Evolutionary conservation across 2,888 invertebrate genomes (phyloP), one percentile per base, ranked within the genome.

Genomic region (Hirtodrosophila duncani): DNA sequence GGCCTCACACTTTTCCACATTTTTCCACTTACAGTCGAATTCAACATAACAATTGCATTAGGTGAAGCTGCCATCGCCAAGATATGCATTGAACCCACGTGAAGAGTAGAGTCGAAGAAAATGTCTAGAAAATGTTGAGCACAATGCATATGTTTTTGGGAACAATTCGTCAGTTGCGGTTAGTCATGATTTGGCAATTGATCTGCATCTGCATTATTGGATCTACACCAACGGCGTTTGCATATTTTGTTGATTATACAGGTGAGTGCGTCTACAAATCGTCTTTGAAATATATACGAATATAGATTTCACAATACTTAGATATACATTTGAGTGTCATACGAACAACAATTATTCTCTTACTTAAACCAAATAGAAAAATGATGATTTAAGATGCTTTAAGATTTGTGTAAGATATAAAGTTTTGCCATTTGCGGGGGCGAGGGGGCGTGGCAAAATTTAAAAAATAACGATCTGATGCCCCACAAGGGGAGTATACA

Each of bases 221-320:
- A 5, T 21, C 30, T 8, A n/a, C 36, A 5, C 16, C 20, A 26
- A 20, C 51, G 3, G 11, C n/a, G n/a, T n/a, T 37, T 41, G 66
- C 51, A 4, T 52, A 65, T 29, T 83, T 80, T 31, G 63, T 71
- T 13, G 70, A 83, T 41, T 69, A 74, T 38, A 66, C 72, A 64
- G 83, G 83, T 83, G 57, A 67, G 74, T 49, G 18, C 3, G 7
- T 10, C 6, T 1, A 2, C 0, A 4, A 0, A 18, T 33, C 11
- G 3, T 2, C 13, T 11, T 9, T 3, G 26, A 10, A 5, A 10
- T 10, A 6, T 27, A 10, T 5, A 8, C 7, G n/a, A 21, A 3
- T 23, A n/a, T 23, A 2, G 6, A 2, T 14, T 3, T 14, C 5
- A 7, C 5, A n/a, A 2, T 17, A 11, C 17, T 17, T 31, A 9